Evolutionary conservation across 2,113 vertebrate species (phyloP).

Genomic region (Thalassoma bifasciatum): DNA sequence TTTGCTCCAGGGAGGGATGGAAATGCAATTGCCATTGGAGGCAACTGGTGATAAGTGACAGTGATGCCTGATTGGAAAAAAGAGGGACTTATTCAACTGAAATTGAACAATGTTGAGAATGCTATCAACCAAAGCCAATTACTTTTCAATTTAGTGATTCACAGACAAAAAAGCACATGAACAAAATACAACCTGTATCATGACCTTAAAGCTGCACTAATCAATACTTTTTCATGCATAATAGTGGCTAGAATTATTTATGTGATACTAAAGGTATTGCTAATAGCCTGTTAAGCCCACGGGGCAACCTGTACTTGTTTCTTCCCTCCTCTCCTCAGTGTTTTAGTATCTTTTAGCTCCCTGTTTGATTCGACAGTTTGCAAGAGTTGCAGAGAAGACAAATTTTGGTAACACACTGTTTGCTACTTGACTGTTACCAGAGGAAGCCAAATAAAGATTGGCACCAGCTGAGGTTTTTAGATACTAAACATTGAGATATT

Average conservation of each 20-base stretch:
- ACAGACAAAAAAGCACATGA: neutral
- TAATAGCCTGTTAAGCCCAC: neutral
- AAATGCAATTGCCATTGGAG: slow-evolving; percentile 3
- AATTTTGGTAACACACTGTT: no score
- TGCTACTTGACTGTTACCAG: no score
- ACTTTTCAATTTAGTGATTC: slow-evolving; percentile 9
- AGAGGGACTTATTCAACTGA: neutral
- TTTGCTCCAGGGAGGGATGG: neutral
- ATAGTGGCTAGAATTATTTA: neutral
- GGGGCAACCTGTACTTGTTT: neutral
- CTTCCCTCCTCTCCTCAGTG: no score
- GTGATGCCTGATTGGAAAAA: neutral
- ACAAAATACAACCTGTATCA: neutral
- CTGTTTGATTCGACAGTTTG: no score
- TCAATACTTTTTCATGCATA: neutral
- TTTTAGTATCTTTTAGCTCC: no score
- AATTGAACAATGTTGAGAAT: neutral
- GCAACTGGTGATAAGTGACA: neutral
- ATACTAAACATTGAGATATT: no score
- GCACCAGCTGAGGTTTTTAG: no score
- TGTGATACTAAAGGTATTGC: neutral
- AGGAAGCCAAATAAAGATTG: no score
- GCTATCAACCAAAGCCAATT: neutral
- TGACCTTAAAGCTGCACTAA: neutral
- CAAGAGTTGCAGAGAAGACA: no score